Base-by-base conservation (phyloP, 2,113 vertebrate species). In the Tylochromis polylepis region DNA sequence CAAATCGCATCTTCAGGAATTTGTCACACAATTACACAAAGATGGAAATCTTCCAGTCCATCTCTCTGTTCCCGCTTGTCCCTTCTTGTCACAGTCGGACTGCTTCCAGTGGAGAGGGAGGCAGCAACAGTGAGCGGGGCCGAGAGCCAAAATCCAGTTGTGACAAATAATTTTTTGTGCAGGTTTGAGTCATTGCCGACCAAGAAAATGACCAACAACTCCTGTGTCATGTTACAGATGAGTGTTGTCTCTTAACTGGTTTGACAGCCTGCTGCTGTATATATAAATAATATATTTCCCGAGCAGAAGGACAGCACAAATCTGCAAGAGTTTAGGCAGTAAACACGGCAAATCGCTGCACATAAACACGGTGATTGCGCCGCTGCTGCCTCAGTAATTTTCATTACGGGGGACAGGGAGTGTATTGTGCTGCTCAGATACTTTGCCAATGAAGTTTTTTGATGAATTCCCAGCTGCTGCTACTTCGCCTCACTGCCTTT, bases 371-470 rank as follows among this genome's bases (percentile, higher is more conserved):
- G 8, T 20, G 83, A 72, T 11, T 43, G 79, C 80, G 84, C 3
- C 43, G 15, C 43, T n/a, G 43, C 79, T 41, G 85, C 62, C 87
- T 91, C 79, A 46, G 57, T 90, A 53, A 89, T 90, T 88, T 87
- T 88, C 90, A 87, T 82, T 82, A 79, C 31, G 36, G 84, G 79
- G 79, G 49, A 84, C 62, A 77, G 86, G 22, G 90, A 16, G 41
- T 8, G 67, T 58, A 78, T 92, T 90, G 80, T 89, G 77, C 79
- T 14, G 72, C 51, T 87, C 38, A 84, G 88, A 88, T 36, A 82
- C 51, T 88, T 83, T 83, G 55, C 49, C 77, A 24, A 80, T 41
- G 72, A 91, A 87, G 90, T 89, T 91, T 91, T 89, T 58, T 84
- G 80, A 89, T 86, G 60, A 85, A 87, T 91, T 91, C 90, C 85